Percentiles rank a stretch among this genome's conserved stretches.
These are phyloP conservation scores for Clivina fossor DNA, from an alignment of 2,888 invertebrate species.

Conservation along the genomic window DNA sequence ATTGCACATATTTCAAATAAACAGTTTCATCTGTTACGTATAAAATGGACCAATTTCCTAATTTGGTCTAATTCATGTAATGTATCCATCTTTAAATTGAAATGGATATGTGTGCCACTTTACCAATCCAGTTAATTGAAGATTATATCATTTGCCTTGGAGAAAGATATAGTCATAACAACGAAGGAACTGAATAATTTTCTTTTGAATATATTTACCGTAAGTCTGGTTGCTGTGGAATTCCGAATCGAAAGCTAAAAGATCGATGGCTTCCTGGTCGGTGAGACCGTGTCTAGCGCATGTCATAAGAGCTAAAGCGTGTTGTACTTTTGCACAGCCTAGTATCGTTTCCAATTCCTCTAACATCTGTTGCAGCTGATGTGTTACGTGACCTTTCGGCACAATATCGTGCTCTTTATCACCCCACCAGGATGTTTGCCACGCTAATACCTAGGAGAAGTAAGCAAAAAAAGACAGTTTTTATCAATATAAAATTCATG, in stretches of 20 bases:
- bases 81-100: too few species aligned
- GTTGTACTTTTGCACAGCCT: slow-evolving; percentile 65
- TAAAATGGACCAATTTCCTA: too few species aligned
- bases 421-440: slow-evolving; percentile 64
- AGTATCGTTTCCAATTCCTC: slow-evolving; percentile 69
- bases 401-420: slow-evolving; percentile 59
- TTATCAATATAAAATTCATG: not conserved
- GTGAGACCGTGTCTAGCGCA: slow-evolving; percentile 77
- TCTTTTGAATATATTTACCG: too few species aligned
- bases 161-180: slow-evolving; percentile 1
- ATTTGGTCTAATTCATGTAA: too few species aligned
- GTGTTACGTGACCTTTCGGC: slow-evolving; percentile 59
- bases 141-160: too few species aligned
- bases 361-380: slow-evolving; percentile 68
- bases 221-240: slow-evolving; percentile 67
- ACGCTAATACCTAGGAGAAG: slow-evolving; percentile 58
- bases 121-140: too few species aligned
- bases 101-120: too few species aligned
- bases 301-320: slow-evolving; percentile 71
- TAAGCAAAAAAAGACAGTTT: too few species aligned
- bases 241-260: slow-evolving; percentile 64
- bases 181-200: slow-evolving; percentile 39
- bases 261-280: slow-evolving; percentile 77
- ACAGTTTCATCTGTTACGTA: too few species aligned
- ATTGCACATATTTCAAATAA: too few species aligned